Conservation (phyloP, 92 coral and sea anemone genomes). For the Heteractis magnifica region DNA sequence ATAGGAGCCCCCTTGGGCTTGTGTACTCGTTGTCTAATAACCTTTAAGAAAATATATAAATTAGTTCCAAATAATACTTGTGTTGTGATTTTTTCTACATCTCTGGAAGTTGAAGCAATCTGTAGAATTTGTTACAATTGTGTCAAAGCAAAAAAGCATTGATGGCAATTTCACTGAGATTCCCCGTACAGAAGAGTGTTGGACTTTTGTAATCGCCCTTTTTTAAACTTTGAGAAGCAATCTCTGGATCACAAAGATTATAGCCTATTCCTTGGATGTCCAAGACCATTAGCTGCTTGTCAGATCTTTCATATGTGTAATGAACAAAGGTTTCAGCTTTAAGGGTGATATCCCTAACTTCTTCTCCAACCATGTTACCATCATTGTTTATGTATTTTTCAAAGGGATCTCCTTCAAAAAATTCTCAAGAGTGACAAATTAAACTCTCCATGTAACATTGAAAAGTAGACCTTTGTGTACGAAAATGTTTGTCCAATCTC, state of each 20-base stretch:
- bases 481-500: conserved; percentile 38
- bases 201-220: conserved; percentile 17
- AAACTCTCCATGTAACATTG: conserved; percentile 39
- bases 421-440: conserved; percentile 34
- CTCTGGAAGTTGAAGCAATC: conserved; percentile 11
- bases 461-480: conserved; percentile 56
- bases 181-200: conserved; percentile 25
- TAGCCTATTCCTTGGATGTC: conserved; percentile 31
- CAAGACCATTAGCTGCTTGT: conserved; percentile 26
- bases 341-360: neutral
- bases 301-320: conserved; percentile 4
- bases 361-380: neutral
- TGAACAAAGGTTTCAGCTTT: neutral
- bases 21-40: no score
- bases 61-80: no score
- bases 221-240: neutral
- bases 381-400: conserved; percentile 5
- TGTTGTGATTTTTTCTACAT: neutral
- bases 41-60: no score
- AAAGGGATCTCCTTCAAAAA: neutral
- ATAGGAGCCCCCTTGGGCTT: no score
- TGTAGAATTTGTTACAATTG: conserved; percentile 20
- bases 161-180: conserved; percentile 13
- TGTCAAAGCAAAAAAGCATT: conserved; percentile 11
- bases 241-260: conserved; percentile 33